Evolutionary conservation across 1,140 invertebrate genomes (phyloP).

Genomic region (Coenobita brevimanus): DNA sequence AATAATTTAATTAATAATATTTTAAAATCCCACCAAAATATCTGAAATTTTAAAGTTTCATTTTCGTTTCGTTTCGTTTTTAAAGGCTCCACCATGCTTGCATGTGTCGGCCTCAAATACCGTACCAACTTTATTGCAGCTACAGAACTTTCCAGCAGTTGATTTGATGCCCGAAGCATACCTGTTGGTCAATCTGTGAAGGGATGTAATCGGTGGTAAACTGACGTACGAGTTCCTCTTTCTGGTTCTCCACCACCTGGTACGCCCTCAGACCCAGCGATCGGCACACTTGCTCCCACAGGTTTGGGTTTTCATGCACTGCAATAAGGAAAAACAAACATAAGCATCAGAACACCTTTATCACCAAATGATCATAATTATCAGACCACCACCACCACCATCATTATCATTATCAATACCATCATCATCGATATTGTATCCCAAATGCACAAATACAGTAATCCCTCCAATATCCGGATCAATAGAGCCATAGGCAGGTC

Average conservation of each 20-base stretch:
- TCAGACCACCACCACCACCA: background rate
- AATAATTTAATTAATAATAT: too few relatives aligned
- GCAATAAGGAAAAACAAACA: background rate
- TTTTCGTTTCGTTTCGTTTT: too few relatives aligned
- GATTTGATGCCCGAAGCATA: background rate
- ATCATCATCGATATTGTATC: too few relatives aligned
- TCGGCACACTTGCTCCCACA: conserved; percentile 59
- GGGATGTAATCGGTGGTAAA: conserved; percentile 44
- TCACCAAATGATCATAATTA: background rate
- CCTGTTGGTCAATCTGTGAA: conserved; percentile 45
- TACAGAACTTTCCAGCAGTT: background rate
- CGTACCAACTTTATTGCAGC: background rate
- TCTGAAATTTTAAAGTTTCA: background rate
- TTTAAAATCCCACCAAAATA: background rate
- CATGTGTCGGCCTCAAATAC: too few relatives aligned
- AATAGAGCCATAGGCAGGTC: too few relatives aligned
- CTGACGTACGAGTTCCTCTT: conserved; percentile 26
- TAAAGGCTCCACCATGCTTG: too few relatives aligned
- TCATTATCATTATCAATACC: too few relatives aligned
- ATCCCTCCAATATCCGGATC: too few relatives aligned
- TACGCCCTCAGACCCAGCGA: conserved; percentile 16
- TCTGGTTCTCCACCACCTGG: conserved; percentile 22
- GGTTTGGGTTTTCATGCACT: conserved; percentile 36
- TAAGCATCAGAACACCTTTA: background rate
- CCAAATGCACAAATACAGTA: too few relatives aligned